Conservation (phyloP, 64 coral and sea anemone genomes). For the Porites australiensis region DNA sequence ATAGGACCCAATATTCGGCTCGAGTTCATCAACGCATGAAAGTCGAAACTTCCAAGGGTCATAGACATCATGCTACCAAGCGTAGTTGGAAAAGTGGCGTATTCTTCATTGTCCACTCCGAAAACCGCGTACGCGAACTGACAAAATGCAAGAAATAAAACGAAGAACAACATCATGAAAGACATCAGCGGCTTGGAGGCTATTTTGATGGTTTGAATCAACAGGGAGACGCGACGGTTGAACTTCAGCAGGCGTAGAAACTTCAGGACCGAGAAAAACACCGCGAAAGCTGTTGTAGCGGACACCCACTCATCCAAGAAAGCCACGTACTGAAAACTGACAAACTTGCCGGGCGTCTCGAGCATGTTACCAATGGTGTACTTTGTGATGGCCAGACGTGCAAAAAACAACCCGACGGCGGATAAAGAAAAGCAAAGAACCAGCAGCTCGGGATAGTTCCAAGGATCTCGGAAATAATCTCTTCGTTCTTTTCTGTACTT, state of each 20-base stretch:
- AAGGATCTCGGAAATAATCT: slow-evolving; percentile 87
- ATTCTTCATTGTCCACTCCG: slow-evolving; percentile 48
- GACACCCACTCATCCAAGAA: slow-evolving; percentile 93
- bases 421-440: slow-evolving; percentile 78
- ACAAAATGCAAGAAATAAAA: slow-evolving; percentile 78
- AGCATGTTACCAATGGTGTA: slow-evolving; percentile 77
- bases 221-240: slow-evolving; percentile 78
- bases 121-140: slow-evolving; percentile 84
- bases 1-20: slow-evolving; percentile 78
- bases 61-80: slow-evolving; percentile 71
- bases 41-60: slow-evolving; percentile 86
- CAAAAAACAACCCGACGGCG: slow-evolving; percentile 86
- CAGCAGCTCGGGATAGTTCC: slow-evolving; percentile 88
- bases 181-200: slow-evolving; percentile 64
- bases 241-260: slow-evolving; percentile 86
- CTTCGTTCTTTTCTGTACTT: slow-evolving; percentile 69
- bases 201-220: slow-evolving; percentile 68
- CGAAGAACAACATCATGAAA: slow-evolving; percentile 78
- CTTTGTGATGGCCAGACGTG: slow-evolving; percentile 70
- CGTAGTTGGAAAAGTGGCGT: slow-evolving; percentile 69
- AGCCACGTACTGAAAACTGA: slow-evolving; percentile 94
- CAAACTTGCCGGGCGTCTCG: slow-evolving; percentile 40
- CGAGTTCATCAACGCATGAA: slow-evolving; percentile 29
- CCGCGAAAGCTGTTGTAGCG: slow-evolving; percentile 71
- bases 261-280: slow-evolving; percentile 92